Base-by-base conservation (phyloP, 2,888 invertebrate species). In the Dicranocentrus wangi region DNA sequence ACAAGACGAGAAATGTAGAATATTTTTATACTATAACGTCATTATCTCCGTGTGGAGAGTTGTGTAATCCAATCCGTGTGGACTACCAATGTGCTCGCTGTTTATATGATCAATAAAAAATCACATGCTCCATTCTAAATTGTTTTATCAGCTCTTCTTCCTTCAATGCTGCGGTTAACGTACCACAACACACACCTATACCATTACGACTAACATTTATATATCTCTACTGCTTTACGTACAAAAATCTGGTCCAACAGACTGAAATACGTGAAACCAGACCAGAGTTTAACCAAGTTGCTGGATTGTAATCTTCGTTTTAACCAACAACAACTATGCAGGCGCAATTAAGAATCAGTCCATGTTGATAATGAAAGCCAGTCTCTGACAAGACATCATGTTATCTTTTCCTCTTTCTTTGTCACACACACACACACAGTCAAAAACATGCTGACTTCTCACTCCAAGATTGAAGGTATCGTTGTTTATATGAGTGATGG, bases 271-370 rank as follows among this genome's bases (percentile, higher is more conserved):
- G n/a, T n/a, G 32, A 32, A 32, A 32, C 32, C 10, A n/a, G 43
- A 51, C 32, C 19, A 51, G 51, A n/a, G 51, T 51, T 51, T 19
- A 51, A 51, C 51, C 51, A 51, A n/a, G 3, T 51, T 19, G n/a
- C 8, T n/a, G 13, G 13, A 47, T 47, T 8, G 15, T 47, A 47
- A 51, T 51, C 51, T 19, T 51, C 8, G 19, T 3, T 51, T 2
- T 17, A 17, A 19, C 19, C 19, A 51, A 51, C 51, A 51, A 51
- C 8, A 19, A 51, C 8, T 51, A 51, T n/a, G 51, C n/a, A 51
- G 51, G 19, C 17, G 32, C 10, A n/a, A n/a, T n/a, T n/a, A 39
- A 13, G 8, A 51, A 51, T 51, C 51, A 17, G 51, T 51, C 17
- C 17, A 51, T 51, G n/a, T 17, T 17, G 19, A 19, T 51, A 51